Percentiles rank a stretch among this genome's conserved stretches.
These are phyloP conservation scores for Tetheella fluctuosa DNA, from an alignment of 2,888 invertebrate species.

Conservation along the genomic window DNA sequence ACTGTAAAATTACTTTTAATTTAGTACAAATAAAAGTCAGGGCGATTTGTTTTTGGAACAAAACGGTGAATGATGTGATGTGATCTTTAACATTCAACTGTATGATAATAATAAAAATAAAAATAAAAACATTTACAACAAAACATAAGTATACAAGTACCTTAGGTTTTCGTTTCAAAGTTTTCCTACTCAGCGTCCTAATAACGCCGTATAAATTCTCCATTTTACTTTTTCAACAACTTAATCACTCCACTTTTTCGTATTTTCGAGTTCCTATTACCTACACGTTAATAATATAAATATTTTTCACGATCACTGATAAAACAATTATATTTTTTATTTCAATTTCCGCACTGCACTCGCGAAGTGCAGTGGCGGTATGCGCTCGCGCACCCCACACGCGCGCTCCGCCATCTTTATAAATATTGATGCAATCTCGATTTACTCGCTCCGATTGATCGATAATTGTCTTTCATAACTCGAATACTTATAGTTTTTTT, in stretches of 20 bases:
- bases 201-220: constrained; percentile 77
- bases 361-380: constrained; percentile 67
- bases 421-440: constrained; percentile 80
- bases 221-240: constrained; percentile 46
- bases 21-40: too few species aligned
- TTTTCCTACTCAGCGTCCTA: constrained; percentile 75
- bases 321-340: constrained; percentile 36
- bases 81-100: too few species aligned
- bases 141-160: too few species aligned
- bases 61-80: too few species aligned
- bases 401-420: constrained; percentile 64
- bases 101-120: too few species aligned
- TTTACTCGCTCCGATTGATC: constrained; percentile 75
- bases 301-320: constrained; percentile 15
- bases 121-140: too few species aligned
- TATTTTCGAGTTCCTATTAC: constrained; percentile 8
- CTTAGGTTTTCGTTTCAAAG: constrained; percentile 74
- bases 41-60: too few species aligned
- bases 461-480: constrained; percentile 64
- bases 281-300: background rate
- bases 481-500: constrained; percentile 50
- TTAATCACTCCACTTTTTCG: constrained; percentile 7
- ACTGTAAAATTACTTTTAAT: too few species aligned
- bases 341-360: constrained; percentile 66
- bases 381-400: constrained; percentile 57